Evolutionary conservation across 2,888 invertebrate species (phyloP), one percentile per base, ranked within the genome.

Genomic region (Podotricha telesiphe): DNA sequence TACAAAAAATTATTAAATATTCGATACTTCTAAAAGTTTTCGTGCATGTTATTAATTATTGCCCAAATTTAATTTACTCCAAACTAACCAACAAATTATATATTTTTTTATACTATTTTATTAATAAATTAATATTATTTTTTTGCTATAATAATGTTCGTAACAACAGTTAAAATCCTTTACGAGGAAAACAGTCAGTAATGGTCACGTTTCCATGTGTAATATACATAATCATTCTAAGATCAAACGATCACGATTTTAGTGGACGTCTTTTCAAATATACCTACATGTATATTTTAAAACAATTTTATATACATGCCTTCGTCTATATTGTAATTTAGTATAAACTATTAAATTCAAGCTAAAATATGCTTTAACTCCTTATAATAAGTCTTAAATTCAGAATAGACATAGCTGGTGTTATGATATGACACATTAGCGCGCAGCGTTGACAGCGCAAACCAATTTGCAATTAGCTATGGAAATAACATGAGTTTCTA

Each of bases 381-480:
- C 10, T n/a, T 59, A 20, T 5, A 22, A 50, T 69, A 72, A 69
- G 68, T 40, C 65, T 42, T 37, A 53, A 28, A 63, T 45, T 47
- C 37, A 56, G 42, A 10, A 22, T 22, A 22, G 63, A 22, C 50
- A 51, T 67, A 17, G 34, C 37, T 66, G 28, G 55, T 62, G 65
- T 62, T 69, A 72, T 78, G 85, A 88, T 90, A 89, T 90, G 88
- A 89, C 92, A 91, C 91, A 91, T 92, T 92, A 89, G 83, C 90
- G 86, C 83, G 80, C 82, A 78, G 83, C 83, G 87, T 86, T 91
- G 90, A 89, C 91, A 91, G 88, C 82, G 78, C 76, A 73, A 81
- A 82, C 83, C 88, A 89, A 92, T 92, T 93, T 92, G 82, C 91
- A 91, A 92, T 93, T 92, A 91, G 90, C 83, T 83, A 93, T 88